phyloP scores from a whole-genome alignment of 2,888 invertebrate species.

The Plemyria rubiginata region DNA sequence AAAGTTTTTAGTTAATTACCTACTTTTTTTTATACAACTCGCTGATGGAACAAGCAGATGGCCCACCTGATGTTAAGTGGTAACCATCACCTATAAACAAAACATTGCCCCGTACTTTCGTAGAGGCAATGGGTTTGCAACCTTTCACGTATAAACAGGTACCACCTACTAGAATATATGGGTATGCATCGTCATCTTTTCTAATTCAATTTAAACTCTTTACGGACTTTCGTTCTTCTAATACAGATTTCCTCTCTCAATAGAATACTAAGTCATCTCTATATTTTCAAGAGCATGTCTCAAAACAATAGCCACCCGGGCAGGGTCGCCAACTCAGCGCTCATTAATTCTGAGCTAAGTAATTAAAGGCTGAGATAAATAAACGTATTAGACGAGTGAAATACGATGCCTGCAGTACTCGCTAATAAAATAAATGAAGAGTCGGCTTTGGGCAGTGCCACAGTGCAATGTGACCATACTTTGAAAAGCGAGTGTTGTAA shows the following conservation, averaged over 20 bases:
- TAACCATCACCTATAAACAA: too few species aligned
- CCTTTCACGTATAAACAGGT: too few species aligned
- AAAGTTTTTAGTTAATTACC: too few species aligned
- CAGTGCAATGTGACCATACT: conserved; percentile 29
- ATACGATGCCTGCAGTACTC: conserved; percentile 74
- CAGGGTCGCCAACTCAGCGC: conserved; percentile 56
- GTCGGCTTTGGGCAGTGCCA: conserved; percentile 39
- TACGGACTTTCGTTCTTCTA: too few species aligned
- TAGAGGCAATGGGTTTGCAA: too few species aligned
- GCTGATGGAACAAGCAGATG: too few species aligned
- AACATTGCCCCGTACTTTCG: too few species aligned
- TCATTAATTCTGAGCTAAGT: conserved; percentile 67
- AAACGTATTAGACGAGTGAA: conserved; percentile 71
- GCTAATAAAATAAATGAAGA: conserved; percentile 80
- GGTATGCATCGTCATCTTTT: too few species aligned
- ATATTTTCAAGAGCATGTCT: conserved; percentile 1
- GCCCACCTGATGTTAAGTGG: too few species aligned
- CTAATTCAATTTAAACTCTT: too few species aligned
- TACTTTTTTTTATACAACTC: too few species aligned
- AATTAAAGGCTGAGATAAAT: conserved; percentile 74
- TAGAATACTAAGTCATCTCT: background rate
- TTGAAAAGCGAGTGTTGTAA: conserved; percentile 11
- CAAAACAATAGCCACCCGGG: conserved; percentile 46
- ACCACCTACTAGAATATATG: too few species aligned
- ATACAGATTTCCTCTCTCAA: background rate